phyloP scores from a whole-genome alignment of 2,797 vertebrate genomes.

The Tapera naevia region DNA sequence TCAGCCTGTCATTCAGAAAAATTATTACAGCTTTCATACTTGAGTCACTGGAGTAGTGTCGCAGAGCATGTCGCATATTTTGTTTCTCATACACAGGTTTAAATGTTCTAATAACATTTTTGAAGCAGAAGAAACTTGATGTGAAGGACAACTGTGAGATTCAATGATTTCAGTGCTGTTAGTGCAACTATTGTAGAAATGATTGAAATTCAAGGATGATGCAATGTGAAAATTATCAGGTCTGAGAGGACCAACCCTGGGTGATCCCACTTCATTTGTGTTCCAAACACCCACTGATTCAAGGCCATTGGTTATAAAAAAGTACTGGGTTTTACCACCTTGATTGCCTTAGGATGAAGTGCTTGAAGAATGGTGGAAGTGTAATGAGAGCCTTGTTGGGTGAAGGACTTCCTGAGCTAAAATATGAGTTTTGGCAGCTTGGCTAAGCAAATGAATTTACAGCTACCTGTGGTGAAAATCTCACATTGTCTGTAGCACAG shows the following conservation, averaged over 20 bases:
- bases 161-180: background rate
- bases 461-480: background rate
- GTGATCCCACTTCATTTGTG: background rate
- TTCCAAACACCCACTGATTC: background rate
- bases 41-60: background rate
- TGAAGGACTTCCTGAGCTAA: background rate
- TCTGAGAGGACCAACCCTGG: background rate
- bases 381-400: background rate
- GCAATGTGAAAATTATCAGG: background rate
- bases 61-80: background rate
- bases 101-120: background rate
- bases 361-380: background rate
- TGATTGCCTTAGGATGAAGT: background rate
- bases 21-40: constrained; percentile 34
- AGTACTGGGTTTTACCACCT: background rate
- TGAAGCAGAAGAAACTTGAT: background rate
- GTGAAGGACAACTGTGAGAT: background rate
- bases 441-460: background rate
- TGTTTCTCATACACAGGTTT: constrained; percentile 30
- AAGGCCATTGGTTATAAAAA: background rate
- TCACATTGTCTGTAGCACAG: background rate
- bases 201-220: background rate
- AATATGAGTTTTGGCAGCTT: background rate
- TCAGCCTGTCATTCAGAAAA: constrained; percentile 34
- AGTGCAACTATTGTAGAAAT: background rate